Evolutionary conservation across 2,888 invertebrate species (phyloP), one percentile per base, ranked within the genome.

Genomic region (Lithophane socia): DNA sequence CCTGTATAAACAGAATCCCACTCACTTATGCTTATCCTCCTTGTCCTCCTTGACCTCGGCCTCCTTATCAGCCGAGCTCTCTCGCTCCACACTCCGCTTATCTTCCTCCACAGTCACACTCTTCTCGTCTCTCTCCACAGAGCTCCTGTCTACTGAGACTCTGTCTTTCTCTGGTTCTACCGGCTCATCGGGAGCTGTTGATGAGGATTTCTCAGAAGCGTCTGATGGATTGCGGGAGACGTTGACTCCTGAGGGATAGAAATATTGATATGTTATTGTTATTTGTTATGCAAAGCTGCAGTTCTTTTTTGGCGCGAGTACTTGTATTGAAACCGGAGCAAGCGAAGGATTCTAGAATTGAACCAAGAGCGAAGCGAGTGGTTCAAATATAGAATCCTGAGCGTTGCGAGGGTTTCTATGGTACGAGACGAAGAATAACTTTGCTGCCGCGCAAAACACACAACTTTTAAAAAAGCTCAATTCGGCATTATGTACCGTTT

Each of bases 211-310:
- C 37, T 92, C 92, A 0, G 96, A 96, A 0, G 96, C 96, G 79
- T 96, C 96, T 2, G 96, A 96, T 5, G 96, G 96, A 60, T 96
- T 96, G 0, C 96, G 92, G 0, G 96, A 96, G 21, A 96, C 96
- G 87, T 95, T 94, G 44, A 94, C 92, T 37, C 95, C 95, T 61
- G 37, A 9, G 29, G 18, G 9, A 54, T 37, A 37, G 4, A 37
- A 1, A 60, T 0, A 21, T 52, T 52, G 1, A 24, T n/a, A 37
- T 5, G 37, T 37, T 2, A 37, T 37, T 2, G 37, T 37, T 37
- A 2, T 2, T 37, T 3, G 37, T 37, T 3, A 37, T 3, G 37
- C 37, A 37, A 37, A 3, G 37, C 37, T 37, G 37, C 37, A 37
- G 37, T 37, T 37, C 37, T 37, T 37, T 37, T 37, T 37, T 37